A percentile compares a stretch with the other conserved stretches of the same genome.
phyloP scores from a whole-genome alignment of 2,888 invertebrate species.

The Trachelus iudaicus region DNA sequence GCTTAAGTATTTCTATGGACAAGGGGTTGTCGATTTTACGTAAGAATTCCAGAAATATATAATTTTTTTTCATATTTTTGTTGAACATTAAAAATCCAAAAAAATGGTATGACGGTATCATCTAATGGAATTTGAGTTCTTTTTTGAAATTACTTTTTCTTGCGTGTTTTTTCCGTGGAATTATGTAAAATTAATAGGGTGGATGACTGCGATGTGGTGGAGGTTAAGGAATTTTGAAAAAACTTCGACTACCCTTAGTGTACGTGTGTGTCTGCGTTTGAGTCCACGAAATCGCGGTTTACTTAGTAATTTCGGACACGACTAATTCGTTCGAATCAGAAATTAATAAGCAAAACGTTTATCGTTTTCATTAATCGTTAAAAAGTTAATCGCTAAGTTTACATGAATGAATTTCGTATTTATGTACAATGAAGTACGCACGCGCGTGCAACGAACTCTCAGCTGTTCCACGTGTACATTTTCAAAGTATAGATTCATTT shows the following conservation, averaged over 20 bases:
- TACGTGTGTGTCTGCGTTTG: not conserved
- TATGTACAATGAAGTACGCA: not conserved
- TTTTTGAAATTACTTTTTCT: not conserved
- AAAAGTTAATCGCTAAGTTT: conserved; percentile 24
- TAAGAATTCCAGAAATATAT: not conserved
- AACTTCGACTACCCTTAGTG: not conserved
- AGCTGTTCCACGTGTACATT: not conserved
- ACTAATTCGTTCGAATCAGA: conserved; percentile 22
- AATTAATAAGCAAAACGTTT: conserved; percentile 33
- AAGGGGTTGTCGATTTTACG: not conserved
- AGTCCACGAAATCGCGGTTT: conserved; percentile 7
- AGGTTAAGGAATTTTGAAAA: not conserved
- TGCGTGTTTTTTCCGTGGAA: not conserved
- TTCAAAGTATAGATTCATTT: not conserved
- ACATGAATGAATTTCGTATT: not conserved
- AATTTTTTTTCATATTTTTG: not conserved
- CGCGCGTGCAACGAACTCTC: not conserved
- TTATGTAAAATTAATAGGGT: not conserved
- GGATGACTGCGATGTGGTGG: not conserved
- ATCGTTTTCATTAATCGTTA: conserved; percentile 24
- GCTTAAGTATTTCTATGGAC: conserved; percentile 23
- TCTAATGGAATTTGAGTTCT: not conserved
- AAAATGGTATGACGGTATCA: not conserved
- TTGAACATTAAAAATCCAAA: too few relatives aligned
- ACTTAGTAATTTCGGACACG: conserved; percentile 25